A percentile compares a stretch with the other conserved stretches of the same genome.
phyloP scores from a whole-genome alignment of 2,113 vertebrate species.

The Melanerpes aurifrons region DNA sequence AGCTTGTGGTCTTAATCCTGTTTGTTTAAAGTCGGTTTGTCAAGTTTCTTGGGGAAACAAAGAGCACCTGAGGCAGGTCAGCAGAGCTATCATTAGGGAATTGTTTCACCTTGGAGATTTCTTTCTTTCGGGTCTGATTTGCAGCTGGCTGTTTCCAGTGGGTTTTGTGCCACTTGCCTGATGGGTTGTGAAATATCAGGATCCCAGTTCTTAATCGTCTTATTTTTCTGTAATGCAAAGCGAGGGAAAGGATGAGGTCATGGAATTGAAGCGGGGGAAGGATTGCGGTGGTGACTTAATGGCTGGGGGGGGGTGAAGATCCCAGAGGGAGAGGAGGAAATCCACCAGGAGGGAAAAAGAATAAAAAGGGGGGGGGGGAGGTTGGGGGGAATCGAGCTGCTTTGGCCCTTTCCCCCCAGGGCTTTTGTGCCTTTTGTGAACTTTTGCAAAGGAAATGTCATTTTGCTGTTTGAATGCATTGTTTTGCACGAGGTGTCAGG shows the following conservation, averaged over 20 bases:
- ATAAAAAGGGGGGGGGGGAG: not conserved
- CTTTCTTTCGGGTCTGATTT: not conserved
- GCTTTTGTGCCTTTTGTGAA: constrained; percentile 8
- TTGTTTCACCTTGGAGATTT: not conserved
- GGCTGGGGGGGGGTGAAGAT: not conserved
- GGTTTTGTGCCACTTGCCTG: not conserved
- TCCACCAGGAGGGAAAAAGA: not conserved
- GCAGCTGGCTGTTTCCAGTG: not conserved
- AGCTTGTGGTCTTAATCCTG: not conserved
- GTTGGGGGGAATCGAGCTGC: not conserved
- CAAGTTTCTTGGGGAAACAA: not conserved
- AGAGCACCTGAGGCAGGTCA: not conserved
- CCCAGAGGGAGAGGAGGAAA: not conserved
- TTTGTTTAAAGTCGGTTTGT: not conserved
- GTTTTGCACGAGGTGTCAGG: constrained; percentile 11
- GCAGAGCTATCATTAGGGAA: not conserved
- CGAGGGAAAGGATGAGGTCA: not conserved
- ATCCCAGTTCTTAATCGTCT: not conserved
- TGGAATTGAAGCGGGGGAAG: not conserved
- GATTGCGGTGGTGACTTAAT: not conserved
- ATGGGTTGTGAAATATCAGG: not conserved
- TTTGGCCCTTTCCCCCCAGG: not conserved
- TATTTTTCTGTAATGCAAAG: not conserved
- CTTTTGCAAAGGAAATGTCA: constrained; percentile 14
- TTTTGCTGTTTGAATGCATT: constrained; percentile 11